Base-by-base conservation (phyloP, 2,113 vertebrate genomes). In the Nothocercus julius region DNA sequence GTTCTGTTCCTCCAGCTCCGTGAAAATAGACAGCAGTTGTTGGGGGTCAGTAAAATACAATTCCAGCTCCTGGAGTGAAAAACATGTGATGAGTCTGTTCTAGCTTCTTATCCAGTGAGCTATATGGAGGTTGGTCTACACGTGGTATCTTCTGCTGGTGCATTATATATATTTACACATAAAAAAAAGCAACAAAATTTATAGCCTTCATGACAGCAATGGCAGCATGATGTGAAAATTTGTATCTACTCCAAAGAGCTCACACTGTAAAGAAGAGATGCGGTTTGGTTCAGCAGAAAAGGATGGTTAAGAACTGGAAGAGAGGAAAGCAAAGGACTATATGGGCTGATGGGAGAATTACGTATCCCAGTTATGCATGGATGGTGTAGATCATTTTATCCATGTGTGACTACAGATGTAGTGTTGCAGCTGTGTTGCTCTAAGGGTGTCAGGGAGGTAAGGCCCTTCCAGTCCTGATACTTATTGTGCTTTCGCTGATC, bases 1-100 rank as follows among this genome's bases (percentile, higher is more conserved):
- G 94, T 98, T 99, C 95, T 99, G 98, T 91, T 99, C 98, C 32
- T 98, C 98, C 95, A 99, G 97, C 90, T 98, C 96, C 11, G 28
- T 96, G 91, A 99, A 98, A 96, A 98, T 18, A 38, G 98, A 95
- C 92, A 99, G 93, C 14, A 99, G 96, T 96, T 99, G 98, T 62
- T 98, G 97, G 2, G 99, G 98, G n/a, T 99, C 98, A 5, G 98
- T 98, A 93, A 99, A 99, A 96, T 98, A 99, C 27, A 99, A 69
- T 87, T 98, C 96, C 4, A 98, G 97, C 13, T 98, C 97, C 90
- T 99, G 66, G 58, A 70, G 77, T 32, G 34, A 62, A 81, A 93
- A 90, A 64, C 16, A 75, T 0, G 14, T 0, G 2, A 8, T 82
- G 32, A 80, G 47, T 9, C 24, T 63, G 4, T 34, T 84, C 13